Evolutionary conservation across 1,140 invertebrate genomes (phyloP).

Genomic region (Scaptomyza hsui): DNA sequence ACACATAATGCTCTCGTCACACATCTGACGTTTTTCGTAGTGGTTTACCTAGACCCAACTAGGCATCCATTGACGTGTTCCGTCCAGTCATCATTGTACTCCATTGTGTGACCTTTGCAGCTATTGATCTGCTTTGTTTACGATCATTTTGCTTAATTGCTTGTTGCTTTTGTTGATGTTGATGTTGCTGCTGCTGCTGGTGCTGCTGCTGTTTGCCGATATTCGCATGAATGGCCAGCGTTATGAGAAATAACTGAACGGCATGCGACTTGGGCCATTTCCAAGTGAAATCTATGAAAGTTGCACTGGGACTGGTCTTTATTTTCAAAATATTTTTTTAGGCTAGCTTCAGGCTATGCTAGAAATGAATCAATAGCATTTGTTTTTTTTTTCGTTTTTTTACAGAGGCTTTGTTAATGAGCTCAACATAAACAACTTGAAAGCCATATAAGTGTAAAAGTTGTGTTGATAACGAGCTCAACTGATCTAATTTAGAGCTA

Average conservation of each 20-base stretch:
- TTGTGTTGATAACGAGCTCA: neutral
- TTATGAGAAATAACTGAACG: constrained; percentile 37
- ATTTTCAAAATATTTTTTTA: neutral
- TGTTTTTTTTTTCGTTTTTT: constrained; percentile 4
- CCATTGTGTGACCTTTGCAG: constrained; percentile 63
- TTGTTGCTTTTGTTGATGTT: neutral
- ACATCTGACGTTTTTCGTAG: constrained; percentile 40
- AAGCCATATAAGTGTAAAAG: neutral
- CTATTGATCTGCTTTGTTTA: constrained; percentile 68
- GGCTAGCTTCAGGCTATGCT: constrained; percentile 36
- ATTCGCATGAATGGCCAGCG: constrained; percentile 52
- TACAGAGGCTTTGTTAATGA: constrained; percentile 23
- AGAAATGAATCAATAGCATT: constrained; percentile 35
- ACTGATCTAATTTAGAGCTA: neutral
- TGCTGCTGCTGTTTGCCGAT: constrained; percentile 24
- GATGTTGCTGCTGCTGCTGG: neutral
- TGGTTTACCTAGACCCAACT: constrained; percentile 83
- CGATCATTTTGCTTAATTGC: constrained; percentile 21
- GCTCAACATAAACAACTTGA: constrained; percentile 5
- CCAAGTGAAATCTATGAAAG: constrained; percentile 82
- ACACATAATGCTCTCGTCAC: constrained; percentile 23
- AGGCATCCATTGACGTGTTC: constrained; percentile 58
- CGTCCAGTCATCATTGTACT: constrained; percentile 51
- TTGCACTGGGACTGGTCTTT: constrained; percentile 31
- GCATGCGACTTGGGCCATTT: constrained; percentile 64